Evolutionary conservation across 2,888 invertebrate genomes (phyloP).

Genomic region (Metacarcinus magister): DNA sequence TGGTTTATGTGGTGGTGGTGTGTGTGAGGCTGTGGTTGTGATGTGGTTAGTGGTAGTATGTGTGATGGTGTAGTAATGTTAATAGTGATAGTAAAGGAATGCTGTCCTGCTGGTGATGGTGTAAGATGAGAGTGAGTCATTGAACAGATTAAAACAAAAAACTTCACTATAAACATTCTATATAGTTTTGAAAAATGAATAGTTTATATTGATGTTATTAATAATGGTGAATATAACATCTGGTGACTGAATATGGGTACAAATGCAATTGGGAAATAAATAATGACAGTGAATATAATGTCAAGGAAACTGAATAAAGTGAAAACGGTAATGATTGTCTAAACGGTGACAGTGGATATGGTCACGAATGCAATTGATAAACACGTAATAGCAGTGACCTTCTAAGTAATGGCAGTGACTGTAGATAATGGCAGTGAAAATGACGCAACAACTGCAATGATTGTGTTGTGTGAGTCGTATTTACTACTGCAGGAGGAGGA

Average conservation of each 20-base stretch:
- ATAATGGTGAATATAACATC: too few relatives aligned
- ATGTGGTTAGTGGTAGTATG: too few relatives aligned
- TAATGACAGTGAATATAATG: too few relatives aligned
- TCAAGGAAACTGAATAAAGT: too few relatives aligned
- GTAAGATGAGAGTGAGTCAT: neutral
- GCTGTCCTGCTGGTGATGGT: neutral
- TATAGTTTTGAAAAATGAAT: neutral
- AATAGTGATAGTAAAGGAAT: neutral
- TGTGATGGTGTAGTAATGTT: too few relatives aligned
- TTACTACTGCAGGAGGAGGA: neutral
- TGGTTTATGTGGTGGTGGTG: neutral
- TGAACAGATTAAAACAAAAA: neutral
- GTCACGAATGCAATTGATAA: neutral
- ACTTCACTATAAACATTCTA: conserved; percentile 6
- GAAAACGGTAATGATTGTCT: too few relatives aligned
- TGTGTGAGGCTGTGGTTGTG: neutral
- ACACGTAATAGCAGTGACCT: neutral
- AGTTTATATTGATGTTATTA: too few relatives aligned
- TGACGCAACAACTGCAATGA: neutral
- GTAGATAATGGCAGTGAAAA: neutral
- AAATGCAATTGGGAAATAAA: too few relatives aligned
- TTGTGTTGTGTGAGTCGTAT: neutral
- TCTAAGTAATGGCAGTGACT: neutral
- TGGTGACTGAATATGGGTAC: too few relatives aligned
- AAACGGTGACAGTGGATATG: too few relatives aligned